Percentiles rank a stretch among this genome's conserved stretches.
These are phyloP conservation scores for Iphiclides podalirius DNA, from an alignment of 2,888 invertebrate species.

Conservation along the genomic window DNA sequence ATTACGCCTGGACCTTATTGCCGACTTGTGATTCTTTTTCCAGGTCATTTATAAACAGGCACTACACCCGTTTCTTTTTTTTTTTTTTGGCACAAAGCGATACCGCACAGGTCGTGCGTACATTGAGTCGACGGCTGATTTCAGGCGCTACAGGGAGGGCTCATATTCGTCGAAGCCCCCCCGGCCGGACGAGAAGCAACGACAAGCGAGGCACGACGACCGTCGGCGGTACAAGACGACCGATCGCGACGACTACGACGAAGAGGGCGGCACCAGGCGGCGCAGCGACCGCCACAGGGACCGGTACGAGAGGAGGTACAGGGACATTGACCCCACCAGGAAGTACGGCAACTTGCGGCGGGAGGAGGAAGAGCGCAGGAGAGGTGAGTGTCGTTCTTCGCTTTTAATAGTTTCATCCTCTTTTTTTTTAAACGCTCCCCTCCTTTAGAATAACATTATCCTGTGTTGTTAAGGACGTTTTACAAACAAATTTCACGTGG, in stretches of 20 bases:
- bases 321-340: constrained; percentile 62
- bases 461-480: no score
- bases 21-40: no score
- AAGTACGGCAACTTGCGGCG: constrained; percentile 54
- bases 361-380: constrained; percentile 54
- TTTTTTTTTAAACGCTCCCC: background rate
- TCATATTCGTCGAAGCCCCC: constrained; percentile 70
- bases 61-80: no score
- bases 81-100: no score
- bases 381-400: constrained; percentile 43
- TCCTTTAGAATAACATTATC: no score
- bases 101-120: no score
- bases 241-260: constrained; percentile 56
- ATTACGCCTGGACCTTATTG: no score
- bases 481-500: no score
- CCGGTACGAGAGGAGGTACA: constrained; percentile 48
- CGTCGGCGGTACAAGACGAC: constrained; percentile 47
- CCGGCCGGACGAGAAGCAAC: constrained; percentile 60
- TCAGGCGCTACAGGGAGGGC: constrained; percentile 73
- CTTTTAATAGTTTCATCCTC: no score
- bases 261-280: constrained; percentile 43
- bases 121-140: background rate
- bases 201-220: constrained; percentile 52
- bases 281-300: constrained; percentile 46
- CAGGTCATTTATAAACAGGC: no score